These are phyloP conservation scores for Harmothoe impar DNA, from an alignment of 2,888 invertebrate genomes.

Conservation along the genomic window DNA sequence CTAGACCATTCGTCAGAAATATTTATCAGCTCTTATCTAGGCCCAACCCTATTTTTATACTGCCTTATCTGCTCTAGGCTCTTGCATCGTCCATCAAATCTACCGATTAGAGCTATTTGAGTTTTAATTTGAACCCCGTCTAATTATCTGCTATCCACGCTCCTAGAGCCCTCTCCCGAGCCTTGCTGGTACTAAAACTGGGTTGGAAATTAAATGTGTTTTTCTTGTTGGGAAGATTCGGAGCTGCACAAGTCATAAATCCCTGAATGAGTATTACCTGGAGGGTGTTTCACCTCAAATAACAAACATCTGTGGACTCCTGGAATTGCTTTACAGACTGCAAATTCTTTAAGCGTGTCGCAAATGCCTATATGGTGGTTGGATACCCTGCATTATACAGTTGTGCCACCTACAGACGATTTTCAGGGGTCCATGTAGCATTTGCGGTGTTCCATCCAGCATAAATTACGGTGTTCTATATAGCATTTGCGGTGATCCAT, in stretches of 20 bases:
- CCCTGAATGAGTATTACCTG: background rate
- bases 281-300: too few relatives aligned
- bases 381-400: too few relatives aligned
- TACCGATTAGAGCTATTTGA: background rate
- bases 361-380: too few relatives aligned
- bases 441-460: too few relatives aligned
- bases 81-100: conserved; percentile 1
- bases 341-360: too few relatives aligned
- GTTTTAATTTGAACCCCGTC: background rate
- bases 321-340: too few relatives aligned
- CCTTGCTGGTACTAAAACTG: background rate
- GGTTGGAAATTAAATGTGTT: background rate
- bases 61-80: background rate
- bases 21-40: conserved; percentile 1
- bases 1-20: background rate
- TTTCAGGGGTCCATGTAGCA: too few relatives aligned
- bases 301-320: too few relatives aligned
- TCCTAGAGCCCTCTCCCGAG: background rate
- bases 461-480: too few relatives aligned
- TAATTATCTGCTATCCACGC: background rate
- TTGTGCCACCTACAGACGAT: too few relatives aligned
- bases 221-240: background rate
- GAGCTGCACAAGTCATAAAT: background rate
- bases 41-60: background rate
- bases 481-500: too few relatives aligned